These are phyloP conservation scores for Gobio gobio DNA, from an alignment of 2,113 vertebrate species.

Conservation along the genomic window DNA sequence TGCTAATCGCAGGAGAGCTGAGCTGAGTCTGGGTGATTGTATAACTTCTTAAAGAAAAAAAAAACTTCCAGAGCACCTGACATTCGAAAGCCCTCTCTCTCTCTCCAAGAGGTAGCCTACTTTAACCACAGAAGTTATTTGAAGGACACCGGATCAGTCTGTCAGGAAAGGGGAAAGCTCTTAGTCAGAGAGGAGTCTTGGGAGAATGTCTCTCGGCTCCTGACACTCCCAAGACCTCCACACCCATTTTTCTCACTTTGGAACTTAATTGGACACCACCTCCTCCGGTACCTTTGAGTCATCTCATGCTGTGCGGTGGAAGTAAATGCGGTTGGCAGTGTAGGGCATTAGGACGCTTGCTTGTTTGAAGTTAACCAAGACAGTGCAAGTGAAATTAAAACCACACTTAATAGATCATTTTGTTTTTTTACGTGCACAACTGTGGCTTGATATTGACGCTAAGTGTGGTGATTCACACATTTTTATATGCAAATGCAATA, in stretches of 20 bases:
- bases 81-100: conserved; percentile 19
- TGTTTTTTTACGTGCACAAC: not conserved
- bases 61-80: conserved; percentile 43
- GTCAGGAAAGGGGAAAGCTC: conserved; percentile 43
- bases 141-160: conserved; percentile 60
- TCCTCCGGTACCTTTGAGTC: conserved; percentile 37
- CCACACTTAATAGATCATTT: not conserved
- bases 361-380: conserved; percentile 17
- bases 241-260: conserved; percentile 49
- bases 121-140: conserved; percentile 63
- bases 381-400: not conserved
- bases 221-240: conserved; percentile 48
- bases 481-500: conserved; percentile 8
- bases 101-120: conserved; percentile 47
- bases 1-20: conserved; percentile 13
- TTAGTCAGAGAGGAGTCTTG: conserved; percentile 47
- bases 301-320: conserved; percentile 1
- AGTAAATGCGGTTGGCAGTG: conserved; percentile 40
- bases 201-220: conserved; percentile 46
- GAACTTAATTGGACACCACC: conserved; percentile 55
- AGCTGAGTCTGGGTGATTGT: conserved; percentile 35
- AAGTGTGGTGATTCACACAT: not conserved
- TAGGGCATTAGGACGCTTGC: conserved; percentile 40
- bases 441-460: not conserved
- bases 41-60: conserved; percentile 32